These are phyloP conservation scores for Rhizomys pruinosus DNA, from an alignment of 2,113 vertebrate species.

Conservation along the genomic window DNA sequence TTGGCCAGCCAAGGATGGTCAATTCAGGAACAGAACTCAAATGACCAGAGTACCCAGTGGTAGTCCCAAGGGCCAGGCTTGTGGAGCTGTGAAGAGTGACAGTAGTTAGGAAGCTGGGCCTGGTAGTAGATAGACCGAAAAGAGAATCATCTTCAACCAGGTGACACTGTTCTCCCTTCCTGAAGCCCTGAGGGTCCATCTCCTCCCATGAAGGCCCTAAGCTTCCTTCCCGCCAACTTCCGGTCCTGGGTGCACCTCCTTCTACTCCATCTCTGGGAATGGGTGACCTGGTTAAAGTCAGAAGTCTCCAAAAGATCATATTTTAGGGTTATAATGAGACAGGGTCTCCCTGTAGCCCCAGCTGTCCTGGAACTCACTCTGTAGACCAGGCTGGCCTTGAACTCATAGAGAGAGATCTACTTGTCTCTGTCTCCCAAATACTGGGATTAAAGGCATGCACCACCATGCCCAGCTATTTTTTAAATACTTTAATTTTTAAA, in stretches of 20 bases:
- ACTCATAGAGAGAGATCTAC: no score
- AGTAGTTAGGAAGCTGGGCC: neutral
- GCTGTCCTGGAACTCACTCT: no score
- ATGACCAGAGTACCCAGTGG: neutral
- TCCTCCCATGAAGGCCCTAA: neutral
- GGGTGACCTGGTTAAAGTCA: neutral
- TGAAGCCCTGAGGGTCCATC: no score
- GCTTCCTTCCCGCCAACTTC: neutral
- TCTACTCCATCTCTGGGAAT: neutral
- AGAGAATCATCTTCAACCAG: neutral
- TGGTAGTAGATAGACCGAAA: neutral
- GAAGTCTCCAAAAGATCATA: neutral
- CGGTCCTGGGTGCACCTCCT: neutral
- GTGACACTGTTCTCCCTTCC: neutral
- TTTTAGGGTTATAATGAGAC: neutral
- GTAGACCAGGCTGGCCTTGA: no score
- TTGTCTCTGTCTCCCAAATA: no score
- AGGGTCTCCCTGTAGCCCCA: no score
- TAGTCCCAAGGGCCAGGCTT: neutral
- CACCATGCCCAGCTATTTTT: no score
- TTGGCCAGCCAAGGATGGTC: neutral
- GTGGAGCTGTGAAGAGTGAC: neutral
- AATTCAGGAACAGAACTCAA: neutral
- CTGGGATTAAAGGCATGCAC: no score
- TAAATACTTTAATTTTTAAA: no score